Base-by-base conservation (phyloP, 2,113 vertebrate species). In the Lutjanus erythropterus region DNA sequence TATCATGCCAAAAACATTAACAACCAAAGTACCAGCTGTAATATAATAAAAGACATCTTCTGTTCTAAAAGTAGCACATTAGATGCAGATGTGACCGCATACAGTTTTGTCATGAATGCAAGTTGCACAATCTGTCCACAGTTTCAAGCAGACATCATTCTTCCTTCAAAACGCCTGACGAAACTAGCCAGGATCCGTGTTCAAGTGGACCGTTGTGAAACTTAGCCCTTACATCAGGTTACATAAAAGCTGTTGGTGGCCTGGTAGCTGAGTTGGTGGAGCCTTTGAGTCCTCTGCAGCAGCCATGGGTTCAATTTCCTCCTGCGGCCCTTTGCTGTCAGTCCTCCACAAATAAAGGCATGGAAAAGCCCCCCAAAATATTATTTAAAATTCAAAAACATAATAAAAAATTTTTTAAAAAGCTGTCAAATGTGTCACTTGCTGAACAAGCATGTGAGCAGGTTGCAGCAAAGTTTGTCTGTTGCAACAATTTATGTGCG, bases 191-290 rank as follows among this genome's bases (percentile, higher is more conserved):
- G 23, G 49, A 11, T 12, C 23, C 0, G 18, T 21, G 9, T 14
- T 53, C 35, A 23, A 66, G 16, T 12, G 7, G 14, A 37, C 14
- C 0, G 3, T 33, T 59, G 33, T 41, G 25, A 68, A 69, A 68
- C 18, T 31, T 23, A 23, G 64, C 16, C 3, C 6, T 55, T 78
- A 53, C 60, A 84, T 87, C 76, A 86, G 33, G 33, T 68, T 16
- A 27, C n/a, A 66, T 55, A 19, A 58, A 77, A 33, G 23, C 31
- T 60, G 21, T 37, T 41, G 6, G n/a, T n/a, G n/a, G n/a, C n/a
- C n/a, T n/a, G n/a, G n/a, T n/a, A n/a, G n/a, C n/a, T n/a, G n/a
- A n/a, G n/a, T n/a, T n/a, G n/a, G n/a, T n/a, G n/a, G n/a, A n/a
- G n/a, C n/a, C n/a, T n/a, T n/a, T n/a, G n/a, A n/a, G n/a, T n/a